Conservation (phyloP, 2,888 invertebrate species). For the Pollenia amentaria region DNA sequence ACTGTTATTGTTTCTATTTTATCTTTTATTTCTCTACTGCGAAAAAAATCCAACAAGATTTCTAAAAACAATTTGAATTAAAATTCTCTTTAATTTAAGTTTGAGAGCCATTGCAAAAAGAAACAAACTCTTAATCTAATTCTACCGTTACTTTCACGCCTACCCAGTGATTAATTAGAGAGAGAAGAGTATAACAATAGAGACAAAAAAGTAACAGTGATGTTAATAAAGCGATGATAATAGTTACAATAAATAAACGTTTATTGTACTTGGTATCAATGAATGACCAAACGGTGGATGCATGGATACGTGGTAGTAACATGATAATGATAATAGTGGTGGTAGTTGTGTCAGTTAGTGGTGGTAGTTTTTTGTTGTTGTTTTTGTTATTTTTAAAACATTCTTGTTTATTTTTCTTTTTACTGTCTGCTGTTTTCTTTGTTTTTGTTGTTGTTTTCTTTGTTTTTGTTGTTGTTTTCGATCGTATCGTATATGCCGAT, state of each 20-base stretch:
- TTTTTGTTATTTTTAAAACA: slow-evolving; percentile 21
- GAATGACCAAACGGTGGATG: slow-evolving; percentile 42
- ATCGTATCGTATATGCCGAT: slow-evolving; percentile 69
- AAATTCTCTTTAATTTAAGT: slow-evolving; percentile 41
- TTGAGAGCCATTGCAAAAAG: slow-evolving; percentile 46
- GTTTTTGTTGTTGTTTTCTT: slow-evolving; percentile 43
- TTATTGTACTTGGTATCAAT: slow-evolving; percentile 25
- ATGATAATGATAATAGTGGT: slow-evolving; percentile 42
- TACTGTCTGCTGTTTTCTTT: slow-evolving; percentile 60
- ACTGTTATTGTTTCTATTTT: not conserved
- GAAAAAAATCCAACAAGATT: slow-evolving; percentile 28
- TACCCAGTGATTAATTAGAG: slow-evolving; percentile 62
- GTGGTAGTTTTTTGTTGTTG: slow-evolving; percentile 4
- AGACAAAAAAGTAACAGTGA: slow-evolving; percentile 52
- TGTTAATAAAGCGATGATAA: slow-evolving; percentile 58
- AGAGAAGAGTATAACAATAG: slow-evolving; percentile 70
- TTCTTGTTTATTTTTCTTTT: slow-evolving; percentile 61
- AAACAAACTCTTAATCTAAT: not conserved
- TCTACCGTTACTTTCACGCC: slow-evolving; percentile 72
- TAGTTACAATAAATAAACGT: slow-evolving; percentile 39
- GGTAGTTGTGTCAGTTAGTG: not conserved
- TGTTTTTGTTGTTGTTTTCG: slow-evolving; percentile 32
- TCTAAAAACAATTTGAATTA: not conserved
- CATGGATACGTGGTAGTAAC: slow-evolving; percentile 13
- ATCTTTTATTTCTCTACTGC: not conserved